These are phyloP conservation scores for Iselma pallidipennis DNA, from an alignment of 2,888 invertebrate species.

Conservation along the genomic window DNA sequence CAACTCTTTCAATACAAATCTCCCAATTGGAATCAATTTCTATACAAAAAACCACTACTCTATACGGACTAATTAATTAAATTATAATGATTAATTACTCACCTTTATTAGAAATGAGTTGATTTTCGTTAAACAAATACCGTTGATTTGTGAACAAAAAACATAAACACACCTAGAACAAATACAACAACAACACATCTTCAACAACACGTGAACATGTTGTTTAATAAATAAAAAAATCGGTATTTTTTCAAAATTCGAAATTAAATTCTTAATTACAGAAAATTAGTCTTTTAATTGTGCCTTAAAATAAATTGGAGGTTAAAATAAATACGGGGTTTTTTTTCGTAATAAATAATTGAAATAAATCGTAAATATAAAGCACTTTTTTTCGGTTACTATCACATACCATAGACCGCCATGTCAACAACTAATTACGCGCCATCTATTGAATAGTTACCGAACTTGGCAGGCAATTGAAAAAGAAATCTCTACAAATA, in stretches of 20 bases:
- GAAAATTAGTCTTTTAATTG: background rate
- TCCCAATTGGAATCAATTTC: too few relatives aligned
- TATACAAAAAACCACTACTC: too few relatives aligned
- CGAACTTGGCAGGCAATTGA: too few relatives aligned
- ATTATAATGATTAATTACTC: background rate
- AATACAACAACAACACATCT: conserved; percentile 1
- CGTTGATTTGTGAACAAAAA: background rate
- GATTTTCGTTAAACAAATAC: background rate
- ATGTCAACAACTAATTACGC: background rate
- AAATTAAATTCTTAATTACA: background rate
- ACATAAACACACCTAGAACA: background rate
- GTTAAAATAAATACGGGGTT: too few relatives aligned
- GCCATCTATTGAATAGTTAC: too few relatives aligned
- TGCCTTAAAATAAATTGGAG: background rate
- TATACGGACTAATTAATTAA: background rate
- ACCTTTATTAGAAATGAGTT: background rate
- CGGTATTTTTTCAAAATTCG: background rate
- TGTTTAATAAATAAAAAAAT: background rate
- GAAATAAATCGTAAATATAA: background rate
- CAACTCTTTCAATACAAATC: background rate
- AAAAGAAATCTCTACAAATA: too few relatives aligned
- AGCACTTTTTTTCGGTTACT: conserved; percentile 2
- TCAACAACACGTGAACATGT: conserved; percentile 1
- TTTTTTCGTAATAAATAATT: background rate
- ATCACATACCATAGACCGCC: conserved; percentile 3